Evolutionary conservation across 2,113 vertebrate species (phyloP).

Genomic region (Triplophysa dalaica): DNA sequence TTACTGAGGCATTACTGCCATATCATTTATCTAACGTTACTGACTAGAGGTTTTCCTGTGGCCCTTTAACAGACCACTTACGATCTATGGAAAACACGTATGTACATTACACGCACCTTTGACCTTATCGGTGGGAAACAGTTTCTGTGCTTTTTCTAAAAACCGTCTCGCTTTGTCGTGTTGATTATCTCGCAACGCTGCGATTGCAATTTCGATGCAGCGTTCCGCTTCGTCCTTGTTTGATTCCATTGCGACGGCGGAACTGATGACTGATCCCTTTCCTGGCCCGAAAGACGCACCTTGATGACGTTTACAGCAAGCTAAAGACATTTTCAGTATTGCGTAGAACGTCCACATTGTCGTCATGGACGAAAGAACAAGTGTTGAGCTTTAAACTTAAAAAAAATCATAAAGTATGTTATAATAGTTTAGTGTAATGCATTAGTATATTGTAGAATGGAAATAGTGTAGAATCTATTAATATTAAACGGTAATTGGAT

Average conservation of each 20-base stretch:
- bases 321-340: constrained; percentile 6
- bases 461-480: too few species aligned
- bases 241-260: constrained; percentile 88
- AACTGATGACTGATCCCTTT: constrained; percentile 69
- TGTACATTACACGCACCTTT: constrained; percentile 75
- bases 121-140: constrained; percentile 85
- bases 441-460: too few species aligned
- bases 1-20: not conserved
- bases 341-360: constrained; percentile 8
- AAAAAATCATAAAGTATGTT: too few species aligned
- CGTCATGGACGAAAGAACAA: not conserved
- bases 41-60: constrained; percentile 54
- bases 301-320: constrained; percentile 54
- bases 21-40: constrained; percentile 13
- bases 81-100: constrained; percentile 40
- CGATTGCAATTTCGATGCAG: constrained; percentile 86
- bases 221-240: constrained; percentile 98
- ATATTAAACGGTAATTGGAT: too few species aligned
- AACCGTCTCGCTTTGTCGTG: constrained; percentile 85
- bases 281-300: constrained; percentile 60
- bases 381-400: not conserved
- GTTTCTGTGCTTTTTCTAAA: constrained; percentile 88
- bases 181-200: constrained; percentile 78
- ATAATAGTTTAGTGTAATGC: too few species aligned
- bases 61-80: constrained; percentile 48